Evolutionary conservation across 2,888 invertebrate species (phyloP), one percentile per base, ranked within the genome.

Genomic region (Hypsopygia costalis): DNA sequence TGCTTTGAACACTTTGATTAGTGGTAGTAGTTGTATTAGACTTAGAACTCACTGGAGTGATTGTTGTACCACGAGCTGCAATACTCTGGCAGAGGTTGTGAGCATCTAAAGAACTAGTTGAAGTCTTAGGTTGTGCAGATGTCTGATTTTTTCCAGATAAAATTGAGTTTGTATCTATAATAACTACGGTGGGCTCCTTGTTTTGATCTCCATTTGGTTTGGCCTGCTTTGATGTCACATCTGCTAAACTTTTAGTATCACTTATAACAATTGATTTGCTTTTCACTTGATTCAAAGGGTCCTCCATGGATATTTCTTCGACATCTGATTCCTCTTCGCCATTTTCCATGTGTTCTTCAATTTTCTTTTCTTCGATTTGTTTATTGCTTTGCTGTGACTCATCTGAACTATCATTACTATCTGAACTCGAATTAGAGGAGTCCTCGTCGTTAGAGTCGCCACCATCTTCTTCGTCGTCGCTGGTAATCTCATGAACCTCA

Each of bases 81-180:
- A 88, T 88, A 47, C 87, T 88, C 56, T 88, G 87, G 55, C 85
- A 86, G 49, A 87, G 65, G 46, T 80, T 83, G 42, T 78, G 80
- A 22, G 82, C 83, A 54, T 80, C 77, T 33, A 79, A 43, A 41
- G 70, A 53, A 55, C 63, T 68, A 9, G 76, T 63, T 34, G 62
- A 50, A 36, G 60, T 48, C 6, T 55, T 44, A 22, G 81, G 81
- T 42, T 50, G 58, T 42, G 57, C 58, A 20, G 55, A 38, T 31
- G 76, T 56, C 11, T 65, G 50, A 22, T 68, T 47, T 56, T 85
- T 85, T 0, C 80, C 82, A 28, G 87, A 78, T 43, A 89, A 65
- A 54, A 89, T 88, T 9, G 95, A 93, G 85, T 95, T 95, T n/a
- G 95, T 95, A 62, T 96, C 95, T 59, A 95, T 95, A 41, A 95